These are phyloP conservation scores for Drosophila ustulata DNA, from an alignment of 2,888 invertebrate genomes.

Conservation along the genomic window DNA sequence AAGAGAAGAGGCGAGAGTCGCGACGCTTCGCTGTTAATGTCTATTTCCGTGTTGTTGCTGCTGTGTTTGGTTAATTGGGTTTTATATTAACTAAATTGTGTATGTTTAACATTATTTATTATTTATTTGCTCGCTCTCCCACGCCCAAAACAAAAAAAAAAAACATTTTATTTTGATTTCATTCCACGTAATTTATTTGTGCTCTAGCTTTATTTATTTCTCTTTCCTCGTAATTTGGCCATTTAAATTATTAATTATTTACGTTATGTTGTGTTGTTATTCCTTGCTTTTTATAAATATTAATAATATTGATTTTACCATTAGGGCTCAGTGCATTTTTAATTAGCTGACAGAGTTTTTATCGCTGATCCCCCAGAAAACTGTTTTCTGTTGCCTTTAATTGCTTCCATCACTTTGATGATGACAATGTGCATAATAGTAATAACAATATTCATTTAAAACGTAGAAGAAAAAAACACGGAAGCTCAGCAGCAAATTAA, in stretches of 20 bases:
- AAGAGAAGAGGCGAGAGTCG: neutral
- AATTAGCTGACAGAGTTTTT: conserved; percentile 71
- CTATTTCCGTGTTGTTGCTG: conserved; percentile 31
- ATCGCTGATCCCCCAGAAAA: conserved; percentile 29
- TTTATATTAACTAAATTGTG: conserved; percentile 80
- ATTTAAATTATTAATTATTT: conserved; percentile 73
- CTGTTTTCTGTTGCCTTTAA: conserved; percentile 27
- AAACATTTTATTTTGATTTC: conserved; percentile 56
- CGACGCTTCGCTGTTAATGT: conserved; percentile 29
- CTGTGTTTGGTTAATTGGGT: conserved; percentile 67
- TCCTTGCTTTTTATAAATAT: conserved; percentile 6
- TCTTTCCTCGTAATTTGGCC: conserved; percentile 38
- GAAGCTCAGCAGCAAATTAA: conserved; percentile 35
- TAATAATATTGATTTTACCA: conserved; percentile 69
- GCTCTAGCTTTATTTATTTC: conserved; percentile 20
- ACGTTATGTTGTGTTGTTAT: conserved; percentile 26
- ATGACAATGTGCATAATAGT: conserved; percentile 23
- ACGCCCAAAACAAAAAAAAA: neutral
- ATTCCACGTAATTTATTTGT: conserved; percentile 71
- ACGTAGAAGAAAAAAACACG: neutral
- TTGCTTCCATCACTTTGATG: conserved; percentile 47
- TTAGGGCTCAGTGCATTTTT: conserved; percentile 68
- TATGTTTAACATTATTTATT: conserved; percentile 76
- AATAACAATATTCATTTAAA: conserved; percentile 13
- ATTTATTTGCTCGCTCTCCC: conserved; percentile 57